Conservation (phyloP, 2,888 invertebrate species). For the Thera britannica region DNA sequence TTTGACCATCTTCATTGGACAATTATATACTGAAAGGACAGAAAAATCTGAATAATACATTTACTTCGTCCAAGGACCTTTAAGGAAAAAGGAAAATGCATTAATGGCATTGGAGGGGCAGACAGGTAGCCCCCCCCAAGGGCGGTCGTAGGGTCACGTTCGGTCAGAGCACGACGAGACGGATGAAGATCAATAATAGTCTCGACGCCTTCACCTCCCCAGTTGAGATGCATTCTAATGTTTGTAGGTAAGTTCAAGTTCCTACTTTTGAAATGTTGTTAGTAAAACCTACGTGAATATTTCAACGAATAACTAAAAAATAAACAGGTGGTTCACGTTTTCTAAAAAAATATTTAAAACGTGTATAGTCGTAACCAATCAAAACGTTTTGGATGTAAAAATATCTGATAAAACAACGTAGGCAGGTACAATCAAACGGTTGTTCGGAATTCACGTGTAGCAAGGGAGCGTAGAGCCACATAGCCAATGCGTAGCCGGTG, state of each 20-base stretch:
- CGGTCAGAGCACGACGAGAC: constrained; percentile 80
- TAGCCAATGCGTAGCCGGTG: background rate
- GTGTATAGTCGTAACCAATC: too few species aligned
- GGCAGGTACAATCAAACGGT: too few species aligned
- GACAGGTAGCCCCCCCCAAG: constrained; percentile 54
- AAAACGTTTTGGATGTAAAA: too few species aligned
- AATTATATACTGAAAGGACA: too few species aligned
- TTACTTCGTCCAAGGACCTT: background rate
- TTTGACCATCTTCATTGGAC: too few species aligned
- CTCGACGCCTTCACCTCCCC: constrained; percentile 53
- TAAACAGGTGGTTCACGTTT: too few species aligned
- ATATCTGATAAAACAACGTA: too few species aligned
- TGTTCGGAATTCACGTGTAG: too few species aligned
- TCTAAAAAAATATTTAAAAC: too few species aligned
- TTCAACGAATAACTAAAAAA: background rate
- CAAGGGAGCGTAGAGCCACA: too few species aligned
- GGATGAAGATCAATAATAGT: constrained; percentile 70
- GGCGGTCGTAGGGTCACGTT: constrained; percentile 73
- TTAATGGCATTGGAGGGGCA: constrained; percentile 32
- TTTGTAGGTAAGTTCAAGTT: background rate
- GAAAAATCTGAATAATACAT: too few species aligned
- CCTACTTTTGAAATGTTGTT: background rate
- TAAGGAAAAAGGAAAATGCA: constrained; percentile 28
- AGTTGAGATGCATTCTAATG: constrained; percentile 61
- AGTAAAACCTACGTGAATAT: background rate